Evolutionary conservation across 2,113 vertebrate genomes (phyloP).

Genomic region (Alosa alosa): DNA sequence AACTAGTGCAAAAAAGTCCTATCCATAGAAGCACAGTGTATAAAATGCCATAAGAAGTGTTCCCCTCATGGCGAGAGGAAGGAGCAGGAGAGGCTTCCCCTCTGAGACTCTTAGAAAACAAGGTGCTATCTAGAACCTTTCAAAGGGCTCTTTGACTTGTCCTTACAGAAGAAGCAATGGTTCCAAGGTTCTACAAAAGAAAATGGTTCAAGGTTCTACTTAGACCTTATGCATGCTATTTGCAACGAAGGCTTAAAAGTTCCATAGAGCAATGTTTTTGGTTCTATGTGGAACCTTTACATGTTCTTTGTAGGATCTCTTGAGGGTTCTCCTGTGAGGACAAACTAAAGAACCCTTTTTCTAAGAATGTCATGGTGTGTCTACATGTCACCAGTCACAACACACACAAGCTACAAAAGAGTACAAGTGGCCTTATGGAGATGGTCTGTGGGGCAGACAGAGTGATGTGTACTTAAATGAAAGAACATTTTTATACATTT

Average conservation of each 20-base stretch:
- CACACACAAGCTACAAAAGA: slow-evolving; percentile 61
- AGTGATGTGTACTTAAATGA: neutral
- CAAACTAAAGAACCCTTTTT: neutral
- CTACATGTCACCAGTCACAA: slow-evolving; percentile 8
- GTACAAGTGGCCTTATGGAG: slow-evolving; percentile 53
- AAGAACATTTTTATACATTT: slow-evolving; percentile 2
- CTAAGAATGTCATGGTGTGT: slow-evolving; percentile 19
- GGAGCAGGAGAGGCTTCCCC: slow-evolving; percentile 24
- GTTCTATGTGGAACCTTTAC: neutral
- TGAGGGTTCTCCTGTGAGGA: neutral
- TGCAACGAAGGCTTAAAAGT: neutral
- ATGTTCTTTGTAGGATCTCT: neutral
- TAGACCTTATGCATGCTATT: neutral
- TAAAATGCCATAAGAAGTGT: slow-evolving; percentile 77
- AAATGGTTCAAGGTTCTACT: neutral
- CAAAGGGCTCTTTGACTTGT: neutral
- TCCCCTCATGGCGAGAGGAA: slow-evolving; percentile 67
- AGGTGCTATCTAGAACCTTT: slow-evolving; percentile 12
- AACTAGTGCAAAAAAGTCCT: slow-evolving; percentile 81
- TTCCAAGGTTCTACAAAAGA: neutral
- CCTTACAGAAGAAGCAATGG: neutral
- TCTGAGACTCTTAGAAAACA: slow-evolving; percentile 20
- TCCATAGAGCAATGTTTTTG: neutral
- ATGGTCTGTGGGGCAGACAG: neutral
- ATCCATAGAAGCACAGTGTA: slow-evolving; percentile 81